Evolutionary conservation across 2,113 vertebrate genomes (phyloP), one percentile per base, ranked within the genome.

Genomic region (Serinus canaria): DNA sequence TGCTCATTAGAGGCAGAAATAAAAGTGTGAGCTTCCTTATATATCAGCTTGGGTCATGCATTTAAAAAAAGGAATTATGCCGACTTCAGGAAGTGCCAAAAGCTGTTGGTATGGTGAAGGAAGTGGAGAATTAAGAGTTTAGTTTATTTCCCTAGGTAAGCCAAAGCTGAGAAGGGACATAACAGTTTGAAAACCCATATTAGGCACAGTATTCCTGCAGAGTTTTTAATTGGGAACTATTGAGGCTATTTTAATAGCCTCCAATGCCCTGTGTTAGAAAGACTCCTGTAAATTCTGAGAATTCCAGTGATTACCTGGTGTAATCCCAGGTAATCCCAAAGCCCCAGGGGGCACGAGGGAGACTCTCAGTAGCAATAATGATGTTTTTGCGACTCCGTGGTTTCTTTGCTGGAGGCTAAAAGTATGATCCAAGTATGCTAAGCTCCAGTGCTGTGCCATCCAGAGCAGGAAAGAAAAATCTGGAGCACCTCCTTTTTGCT

Each of bases 341-440:
- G 64, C 18, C 21, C 25, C 3, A 3, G 33, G 55, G 49, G 15
- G 41, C 15, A 11, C 2, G 2, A 27, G 12, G 41, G 25, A 80
- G 31, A 13, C 52, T 72, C 74, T 79, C 63, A 74, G 30, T 30
- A 84, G 60, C 55, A 78, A 30, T 8, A 30, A 28, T 66, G 20
- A 33, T 76, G 12, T 79, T 21, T 69, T 58, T 92, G 37, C 85
- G 46, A 70, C 53, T 90, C 66, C 0, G 0, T 52, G 33, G 43
- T 90, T 90, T 89, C 73, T 92, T 89, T 94, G 77, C 80, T 87
- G 87, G 87, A 90, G 89, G 91, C 80, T 81, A 78, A 77, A 64
- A 1, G 3, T 73, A 21, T 77, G 72, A 88, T 58, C 56, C 77
- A 56, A 53, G 52, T 30, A 53, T 30, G 28, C 52, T 3, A 53